Evolutionary conservation across 2,888 invertebrate genomes (phyloP).

Genomic region (Stramonita haemastoma): DNA sequence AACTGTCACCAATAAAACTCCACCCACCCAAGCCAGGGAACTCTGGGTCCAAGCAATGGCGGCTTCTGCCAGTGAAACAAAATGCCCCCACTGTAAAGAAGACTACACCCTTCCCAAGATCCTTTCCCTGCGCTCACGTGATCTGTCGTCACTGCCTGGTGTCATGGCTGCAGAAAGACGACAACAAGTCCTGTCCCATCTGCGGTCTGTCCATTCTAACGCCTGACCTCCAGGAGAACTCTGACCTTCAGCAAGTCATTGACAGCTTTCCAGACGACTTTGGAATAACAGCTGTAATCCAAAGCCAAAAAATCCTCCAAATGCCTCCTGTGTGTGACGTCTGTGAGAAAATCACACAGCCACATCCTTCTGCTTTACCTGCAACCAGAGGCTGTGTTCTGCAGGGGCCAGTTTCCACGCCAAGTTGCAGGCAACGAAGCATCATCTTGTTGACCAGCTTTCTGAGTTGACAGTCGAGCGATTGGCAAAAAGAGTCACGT

Average conservation of each 20-base stretch:
- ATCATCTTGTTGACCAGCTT: neutral
- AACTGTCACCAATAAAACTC: no score
- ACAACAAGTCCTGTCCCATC: neutral
- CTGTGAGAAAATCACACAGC: neutral
- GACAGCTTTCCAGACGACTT: neutral
- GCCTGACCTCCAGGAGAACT: neutral
- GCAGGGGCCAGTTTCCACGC: neutral
- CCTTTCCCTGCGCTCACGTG: slow-evolving; percentile 9
- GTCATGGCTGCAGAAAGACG: slow-evolving; percentile 14
- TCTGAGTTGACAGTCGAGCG: neutral
- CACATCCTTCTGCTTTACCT: neutral
- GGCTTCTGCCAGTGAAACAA: neutral
- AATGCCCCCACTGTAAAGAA: neutral
- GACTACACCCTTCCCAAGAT: slow-evolving; percentile 10
- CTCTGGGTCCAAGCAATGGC: neutral
- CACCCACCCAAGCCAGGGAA: neutral
- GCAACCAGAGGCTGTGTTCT: neutral
- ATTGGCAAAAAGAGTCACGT: neutral
- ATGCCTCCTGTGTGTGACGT: neutral
- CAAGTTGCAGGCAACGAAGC: neutral
- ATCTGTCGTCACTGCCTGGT: neutral
- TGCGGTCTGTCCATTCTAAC: neutral
- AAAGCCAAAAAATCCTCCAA: neutral
- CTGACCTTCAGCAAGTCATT: neutral
- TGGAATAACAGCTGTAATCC: neutral